Conservation (phyloP, 2,888 invertebrate species). For the Plutella xylostella region DNA sequence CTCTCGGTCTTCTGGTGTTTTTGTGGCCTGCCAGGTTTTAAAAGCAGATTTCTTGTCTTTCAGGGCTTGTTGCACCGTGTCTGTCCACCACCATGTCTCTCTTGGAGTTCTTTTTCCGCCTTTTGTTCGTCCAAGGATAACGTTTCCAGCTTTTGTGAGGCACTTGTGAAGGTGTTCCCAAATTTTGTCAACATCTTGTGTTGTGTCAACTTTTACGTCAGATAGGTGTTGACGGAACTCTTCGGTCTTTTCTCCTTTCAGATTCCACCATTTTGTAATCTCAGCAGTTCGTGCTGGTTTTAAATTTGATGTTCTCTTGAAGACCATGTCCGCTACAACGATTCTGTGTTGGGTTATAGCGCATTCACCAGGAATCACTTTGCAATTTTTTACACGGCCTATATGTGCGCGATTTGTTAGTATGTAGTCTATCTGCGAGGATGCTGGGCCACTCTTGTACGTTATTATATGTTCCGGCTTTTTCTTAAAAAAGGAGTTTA, state of each 20-base stretch:
- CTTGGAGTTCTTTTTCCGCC: neutral
- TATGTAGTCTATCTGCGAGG: too few relatives aligned
- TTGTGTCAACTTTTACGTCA: neutral
- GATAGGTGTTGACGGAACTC: neutral
- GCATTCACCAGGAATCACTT: too few relatives aligned
- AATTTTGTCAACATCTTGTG: neutral
- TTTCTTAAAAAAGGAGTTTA: too few relatives aligned
- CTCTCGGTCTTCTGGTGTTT: neutral
- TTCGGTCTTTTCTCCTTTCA: neutral
- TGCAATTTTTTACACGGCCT: too few relatives aligned
- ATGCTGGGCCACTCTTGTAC: too few relatives aligned
- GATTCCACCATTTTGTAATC: neutral
- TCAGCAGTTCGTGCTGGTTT: neutral
- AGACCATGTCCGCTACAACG: constrained; percentile 17
- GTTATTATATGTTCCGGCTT: too few relatives aligned
- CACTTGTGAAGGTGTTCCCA: neutral
- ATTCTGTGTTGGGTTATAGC: too few relatives aligned
- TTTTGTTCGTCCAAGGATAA: neutral
- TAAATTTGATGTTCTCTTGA: neutral
- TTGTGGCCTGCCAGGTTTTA: neutral
- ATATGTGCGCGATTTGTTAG: too few relatives aligned
- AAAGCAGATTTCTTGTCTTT: neutral
- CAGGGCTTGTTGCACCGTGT: neutral
- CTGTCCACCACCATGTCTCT: neutral
- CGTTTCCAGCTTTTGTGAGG: neutral